phyloP scores from a whole-genome alignment of 1,140 invertebrate species.

The Macrobrachium rosenbergii region DNA sequence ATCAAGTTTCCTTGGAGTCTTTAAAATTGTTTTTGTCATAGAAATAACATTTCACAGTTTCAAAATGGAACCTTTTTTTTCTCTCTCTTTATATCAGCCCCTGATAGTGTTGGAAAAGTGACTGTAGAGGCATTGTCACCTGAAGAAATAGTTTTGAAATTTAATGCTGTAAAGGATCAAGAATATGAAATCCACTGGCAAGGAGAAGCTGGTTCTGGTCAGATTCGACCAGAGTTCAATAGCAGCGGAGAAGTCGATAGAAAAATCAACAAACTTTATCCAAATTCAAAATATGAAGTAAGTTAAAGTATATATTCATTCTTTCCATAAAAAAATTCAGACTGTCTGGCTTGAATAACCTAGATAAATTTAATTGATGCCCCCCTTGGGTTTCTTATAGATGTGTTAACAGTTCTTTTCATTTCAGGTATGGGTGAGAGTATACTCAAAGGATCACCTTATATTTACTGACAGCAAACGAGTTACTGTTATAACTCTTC shows the following conservation, averaged over 20 bases:
- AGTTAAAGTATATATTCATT: background rate
- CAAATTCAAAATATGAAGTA: slow-evolving; percentile 48
- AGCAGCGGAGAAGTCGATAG: no score
- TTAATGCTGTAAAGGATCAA: slow-evolving; percentile 1
- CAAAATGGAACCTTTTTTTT: background rate
- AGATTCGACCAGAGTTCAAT: no score
- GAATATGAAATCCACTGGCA: slow-evolving; percentile 39
- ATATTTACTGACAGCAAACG: slow-evolving; percentile 77
- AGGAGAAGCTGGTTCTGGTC: background rate
- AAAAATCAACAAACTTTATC: slow-evolving; percentile 12
- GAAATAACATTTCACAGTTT: background rate
- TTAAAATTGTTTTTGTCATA: background rate
- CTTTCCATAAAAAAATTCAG: background rate
- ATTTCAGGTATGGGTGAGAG: slow-evolving; percentile 43
- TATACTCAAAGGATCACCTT: slow-evolving; percentile 74
- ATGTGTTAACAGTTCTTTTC: background rate
- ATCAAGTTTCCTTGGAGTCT: background rate
- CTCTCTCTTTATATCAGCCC: slow-evolving; percentile 16
- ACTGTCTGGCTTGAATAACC: background rate
- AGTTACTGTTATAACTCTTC: slow-evolving; percentile 78
- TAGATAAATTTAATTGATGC: background rate
- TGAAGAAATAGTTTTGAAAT: slow-evolving; percentile 40
- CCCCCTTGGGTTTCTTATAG: background rate
- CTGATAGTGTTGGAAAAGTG: slow-evolving; percentile 36
- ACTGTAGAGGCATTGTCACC: slow-evolving; percentile 26